Evolutionary conservation across 2,113 vertebrate genomes (phyloP).

Genomic region (cat (Felis catus)): F.catus_Fca126_mat1.0 CM031427.1:8810501-8811000

Average conservation of each 20-base stretch:
- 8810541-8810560: background rate
- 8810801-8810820: background rate
- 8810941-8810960: rapidly evolving
- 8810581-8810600: background rate
- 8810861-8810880: background rate
- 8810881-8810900: background rate
- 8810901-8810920: background rate
- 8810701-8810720: background rate
- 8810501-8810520: too few relatives aligned
- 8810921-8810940: background rate
- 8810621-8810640: background rate
- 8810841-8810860: rapidly evolving
- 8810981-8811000: background rate
- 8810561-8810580: background rate
- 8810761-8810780: background rate
- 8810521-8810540: background rate
- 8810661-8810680: background rate
- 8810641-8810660: background rate
- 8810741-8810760: background rate
- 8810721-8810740: background rate
- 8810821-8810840: background rate
- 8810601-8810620: background rate
- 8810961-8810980: background rate
- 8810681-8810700: background rate
- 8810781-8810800: background rate